Base-by-base conservation (phyloP, 2,113 vertebrate species). In the Sceloporus undulatus region DNA sequence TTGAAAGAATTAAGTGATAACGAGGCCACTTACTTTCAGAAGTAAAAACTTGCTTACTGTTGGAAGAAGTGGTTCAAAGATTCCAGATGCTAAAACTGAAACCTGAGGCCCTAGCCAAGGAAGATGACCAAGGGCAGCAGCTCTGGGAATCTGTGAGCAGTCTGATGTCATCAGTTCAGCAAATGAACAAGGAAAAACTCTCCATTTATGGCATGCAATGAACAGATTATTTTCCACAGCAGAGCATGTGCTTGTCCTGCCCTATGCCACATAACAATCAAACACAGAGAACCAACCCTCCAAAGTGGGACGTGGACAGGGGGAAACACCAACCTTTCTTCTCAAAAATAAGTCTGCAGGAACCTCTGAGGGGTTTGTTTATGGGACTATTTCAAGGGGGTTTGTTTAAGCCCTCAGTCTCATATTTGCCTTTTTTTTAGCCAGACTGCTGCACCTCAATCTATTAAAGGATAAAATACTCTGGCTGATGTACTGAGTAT, bases 131-230 rank as follows among this genome's bases (percentile, higher is more conserved):
- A 70, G 73, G 16, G 75, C 73, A 77, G 21, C 73, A 27, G 34
- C 34, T 70, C 29, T 56, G 42, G 74, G 74, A 66, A 66, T 68
- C 25, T 68, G 34, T n/a, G 71, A n/a, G 16, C 80, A 83, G 54
- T 76, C 48, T 88, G 87, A 83, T 76, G 80, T 83, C 73, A 78
- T 70, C 80, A 84, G 59, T 10, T 73, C 56, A 82, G 8, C 27
- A 27, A 71, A 87, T 56, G 2, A 82, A 40, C 40, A 83, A 77
- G 68, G 48, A 59, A 77, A 77, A 88, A 56, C 73, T 83, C 11
- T 88, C 87, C 80, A 88, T 88, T 66, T 88, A 83, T 83, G 80
- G 87, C 73, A 83, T 68, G 87, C 80, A 77, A 52, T 66, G 59
- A 77, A 78, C 29, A 9, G 19, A 34, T 65, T 66, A 52, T 56